These are phyloP conservation scores for Brenthis daphne DNA, from an alignment of 2,888 invertebrate genomes.

Conservation along the genomic window DNA sequence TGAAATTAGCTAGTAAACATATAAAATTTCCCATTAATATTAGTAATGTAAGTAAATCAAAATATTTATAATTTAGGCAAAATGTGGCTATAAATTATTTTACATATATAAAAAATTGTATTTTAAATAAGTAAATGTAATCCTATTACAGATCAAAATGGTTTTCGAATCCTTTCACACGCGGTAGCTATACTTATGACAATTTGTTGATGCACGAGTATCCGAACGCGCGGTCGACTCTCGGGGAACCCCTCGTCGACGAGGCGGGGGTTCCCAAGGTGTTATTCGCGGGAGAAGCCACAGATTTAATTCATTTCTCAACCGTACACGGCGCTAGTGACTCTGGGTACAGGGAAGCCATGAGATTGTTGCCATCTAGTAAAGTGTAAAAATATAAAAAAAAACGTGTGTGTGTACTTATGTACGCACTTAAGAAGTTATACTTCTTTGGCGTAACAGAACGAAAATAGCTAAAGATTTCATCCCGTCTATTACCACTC, in stretches of 20 bases:
- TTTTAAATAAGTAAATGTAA: background rate
- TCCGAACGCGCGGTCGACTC: slow-evolving; percentile 74
- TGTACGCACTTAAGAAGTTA: too few relatives aligned
- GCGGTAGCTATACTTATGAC: slow-evolving; percentile 87
- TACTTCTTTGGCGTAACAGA: too few relatives aligned
- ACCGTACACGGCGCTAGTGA: slow-evolving; percentile 89
- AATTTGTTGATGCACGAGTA: slow-evolving; percentile 75
- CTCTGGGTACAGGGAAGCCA: slow-evolving; percentile 85
- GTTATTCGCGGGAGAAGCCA: slow-evolving; percentile 84
- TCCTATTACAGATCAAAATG: slow-evolving; percentile 83
- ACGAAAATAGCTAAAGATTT: too few relatives aligned
- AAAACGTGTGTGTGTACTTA: too few relatives aligned
- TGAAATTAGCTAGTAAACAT: too few relatives aligned
- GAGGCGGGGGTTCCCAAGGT: slow-evolving; percentile 67
- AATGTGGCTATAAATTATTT: too few relatives aligned
- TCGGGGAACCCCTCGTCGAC: slow-evolving; percentile 82
- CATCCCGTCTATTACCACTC: too few relatives aligned
- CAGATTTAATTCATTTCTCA: slow-evolving; percentile 80
- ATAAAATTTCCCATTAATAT: too few relatives aligned
- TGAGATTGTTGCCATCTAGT: slow-evolving; percentile 47
- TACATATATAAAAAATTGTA: too few relatives aligned
- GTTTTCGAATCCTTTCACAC: slow-evolving; percentile 85
- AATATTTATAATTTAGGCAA: too few relatives aligned
- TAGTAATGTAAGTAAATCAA: too few relatives aligned
- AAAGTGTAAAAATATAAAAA: slow-evolving; percentile 40